Evolutionary conservation across 1,140 invertebrate genomes (phyloP), one percentile per base, ranked within the genome.

Genomic region (Maniola jurtina): DNA sequence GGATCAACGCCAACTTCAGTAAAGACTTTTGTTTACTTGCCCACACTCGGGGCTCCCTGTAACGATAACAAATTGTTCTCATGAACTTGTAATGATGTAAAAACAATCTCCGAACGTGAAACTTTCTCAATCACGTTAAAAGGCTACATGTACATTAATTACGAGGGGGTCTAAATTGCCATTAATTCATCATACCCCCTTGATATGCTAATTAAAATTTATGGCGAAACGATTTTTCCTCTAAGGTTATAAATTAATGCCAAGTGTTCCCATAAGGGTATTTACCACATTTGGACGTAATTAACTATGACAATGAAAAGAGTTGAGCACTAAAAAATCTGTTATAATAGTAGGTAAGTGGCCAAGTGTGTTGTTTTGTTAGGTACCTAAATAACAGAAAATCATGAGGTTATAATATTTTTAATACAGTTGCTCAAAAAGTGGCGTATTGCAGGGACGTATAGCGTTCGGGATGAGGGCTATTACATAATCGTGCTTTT

Each of bases 141-240:
- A 52, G 61, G 50, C 15, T 63, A 36, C 16, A 45, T 42, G 38
- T 38, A 55, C 61, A 63, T 55, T 63, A 63, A 63, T 63, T 36
- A 63, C 54, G 13, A 34, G 60, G 48, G 48, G 45, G 60, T 36
- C 38, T 38, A 56, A 63, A 63, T 63, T 55, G 38, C 61, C 52
- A 63, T 63, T 63, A 42, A 63, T 63, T 55, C 16, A 63, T 63
- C 61, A 63, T 63, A 63, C 61, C 35, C 61, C 61, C 61, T 50
- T 55, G 52, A 40, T 63, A 63, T 63, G 61, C 61, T 42, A 63
- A 63, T 63, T 63, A 55, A 63, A 63, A 63, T 63, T 62, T 63
- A 63, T 63, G 38, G 61, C 38, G 11, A 63, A 55, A 63, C 52
- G 61, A 63, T 63, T 63, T 63, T 63, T 63, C 61, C 50, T 63